Base-by-base conservation (phyloP, 2,113 vertebrate genomes). In the Chrysemys picta region DNA sequence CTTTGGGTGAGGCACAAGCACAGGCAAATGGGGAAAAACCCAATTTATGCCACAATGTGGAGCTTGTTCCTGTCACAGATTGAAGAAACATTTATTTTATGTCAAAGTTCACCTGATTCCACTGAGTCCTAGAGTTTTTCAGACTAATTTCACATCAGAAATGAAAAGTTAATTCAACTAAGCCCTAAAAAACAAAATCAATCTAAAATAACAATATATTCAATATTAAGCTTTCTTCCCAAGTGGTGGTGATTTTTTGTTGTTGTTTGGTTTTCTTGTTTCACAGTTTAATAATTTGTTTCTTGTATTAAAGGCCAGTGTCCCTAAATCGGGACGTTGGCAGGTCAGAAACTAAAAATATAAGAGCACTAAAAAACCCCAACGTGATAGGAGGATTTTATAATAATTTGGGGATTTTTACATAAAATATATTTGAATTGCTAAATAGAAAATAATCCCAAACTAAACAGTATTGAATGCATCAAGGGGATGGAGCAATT, bases 1-100 rank as follows among this genome's bases (percentile, higher is more conserved):
- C 98, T 98, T 97, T 98, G 97, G 97, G 96, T 97, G 94, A 97
- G 94, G 95, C 95, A 96, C 89, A 97, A 98, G 91, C 96, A 97
- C 88, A 95, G 91, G 95, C 92, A 98, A 98, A 76, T 94, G 95
- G 96, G 96, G 93, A 97, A 91, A 97, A 57, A 0, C 93, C 94
- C 97, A 95, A 79, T 93, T 96, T 95, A 94, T 87, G 93, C 96
- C 96, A 81, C 84, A 50, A 62, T 93, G 82, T 31, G 87, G 96
- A 96, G 82, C 80, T 97, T 4, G 79, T 96, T 96, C 88, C 89
- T 86, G 91, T 95, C 95, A 97, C 84, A 93, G 76, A 92, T 31
- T 93, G 82, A 97, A 97, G 96, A 97, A 97, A 93, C 91, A 78
- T 92, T 81, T 96, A 80, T 53, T 94, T 90, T 85, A 94, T 78